Evolutionary conservation across 1,140 invertebrate species (phyloP).

Genomic region (Teleogryllus occipitalis): DNA sequence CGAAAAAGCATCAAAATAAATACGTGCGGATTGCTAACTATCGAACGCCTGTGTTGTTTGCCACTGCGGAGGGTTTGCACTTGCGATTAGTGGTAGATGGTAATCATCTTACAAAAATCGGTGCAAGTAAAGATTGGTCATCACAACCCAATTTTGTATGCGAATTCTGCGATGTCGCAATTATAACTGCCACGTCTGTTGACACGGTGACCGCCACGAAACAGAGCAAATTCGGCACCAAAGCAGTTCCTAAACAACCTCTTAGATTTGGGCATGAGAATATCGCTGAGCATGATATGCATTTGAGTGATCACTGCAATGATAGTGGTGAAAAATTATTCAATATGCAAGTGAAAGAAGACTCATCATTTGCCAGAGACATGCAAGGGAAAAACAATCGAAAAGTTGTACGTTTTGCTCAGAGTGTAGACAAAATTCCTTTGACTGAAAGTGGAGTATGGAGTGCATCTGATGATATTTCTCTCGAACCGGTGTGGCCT

Average conservation of each 20-base stretch:
- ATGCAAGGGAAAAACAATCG: too few species aligned
- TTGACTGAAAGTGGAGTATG: too few species aligned
- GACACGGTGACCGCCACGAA: neutral
- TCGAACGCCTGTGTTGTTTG: conserved; percentile 27
- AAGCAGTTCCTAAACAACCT: neutral
- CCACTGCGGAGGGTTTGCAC: conserved; percentile 27
- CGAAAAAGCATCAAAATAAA: conserved; percentile 8
- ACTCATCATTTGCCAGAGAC: too few species aligned
- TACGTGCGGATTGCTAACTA: conserved; percentile 17
- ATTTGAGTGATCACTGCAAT: conserved; percentile 9
- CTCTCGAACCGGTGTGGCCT: too few species aligned
- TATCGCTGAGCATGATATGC: neutral
- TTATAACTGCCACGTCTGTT: neutral
- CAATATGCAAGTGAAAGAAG: too few species aligned
- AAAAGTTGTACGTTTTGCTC: too few species aligned
- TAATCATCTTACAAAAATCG: neutral
- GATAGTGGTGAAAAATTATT: neutral
- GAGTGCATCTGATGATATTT: too few species aligned
- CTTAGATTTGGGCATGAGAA: conserved; percentile 7
- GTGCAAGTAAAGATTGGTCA: neutral
- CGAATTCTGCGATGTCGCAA: conserved; percentile 26
- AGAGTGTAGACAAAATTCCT: too few species aligned
- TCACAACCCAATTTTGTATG: conserved; percentile 24
- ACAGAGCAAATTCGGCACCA: neutral
- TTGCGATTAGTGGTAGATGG: conserved; percentile 21